These are phyloP conservation scores for Xiphophorus hellerii DNA, from an alignment of 2,113 vertebrate species.

Conservation along the genomic window DNA sequence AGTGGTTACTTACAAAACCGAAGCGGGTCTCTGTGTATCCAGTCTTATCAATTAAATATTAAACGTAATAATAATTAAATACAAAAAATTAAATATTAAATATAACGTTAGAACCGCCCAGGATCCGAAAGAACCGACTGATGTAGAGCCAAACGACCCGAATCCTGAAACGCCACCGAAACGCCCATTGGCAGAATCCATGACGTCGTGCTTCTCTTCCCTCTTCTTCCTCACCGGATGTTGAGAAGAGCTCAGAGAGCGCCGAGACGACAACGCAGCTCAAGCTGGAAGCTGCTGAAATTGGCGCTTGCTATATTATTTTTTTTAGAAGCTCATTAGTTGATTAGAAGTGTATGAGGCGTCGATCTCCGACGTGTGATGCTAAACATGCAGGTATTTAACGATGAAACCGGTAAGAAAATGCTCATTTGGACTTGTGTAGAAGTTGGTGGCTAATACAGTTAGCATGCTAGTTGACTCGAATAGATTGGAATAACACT, in stretches of 20 bases:
- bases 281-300: background rate
- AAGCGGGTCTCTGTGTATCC: too few species aligned
- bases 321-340: background rate
- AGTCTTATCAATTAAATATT: too few species aligned
- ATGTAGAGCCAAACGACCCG: too few species aligned
- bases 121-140: background rate
- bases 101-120: background rate
- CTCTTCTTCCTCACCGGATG: background rate
- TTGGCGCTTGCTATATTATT: background rate
- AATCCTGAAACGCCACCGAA: background rate
- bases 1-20: too few species aligned
- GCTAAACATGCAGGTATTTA: constrained; percentile 43
- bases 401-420: constrained; percentile 48
- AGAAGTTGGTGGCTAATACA: constrained; percentile 20
- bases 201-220: background rate
- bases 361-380: background rate
- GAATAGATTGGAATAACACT: rapidly evolving
- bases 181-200: background rate
- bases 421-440: background rate
- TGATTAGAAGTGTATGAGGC: background rate
- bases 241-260: background rate
- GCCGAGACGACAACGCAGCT: background rate
- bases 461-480: constrained; percentile 21
- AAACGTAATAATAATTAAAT: too few species aligned
- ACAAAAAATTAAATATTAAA: too few species aligned